Evolutionary conservation across 64 coral and sea anemone species (phyloP).

Genomic region (Porites australiensis): DNA sequence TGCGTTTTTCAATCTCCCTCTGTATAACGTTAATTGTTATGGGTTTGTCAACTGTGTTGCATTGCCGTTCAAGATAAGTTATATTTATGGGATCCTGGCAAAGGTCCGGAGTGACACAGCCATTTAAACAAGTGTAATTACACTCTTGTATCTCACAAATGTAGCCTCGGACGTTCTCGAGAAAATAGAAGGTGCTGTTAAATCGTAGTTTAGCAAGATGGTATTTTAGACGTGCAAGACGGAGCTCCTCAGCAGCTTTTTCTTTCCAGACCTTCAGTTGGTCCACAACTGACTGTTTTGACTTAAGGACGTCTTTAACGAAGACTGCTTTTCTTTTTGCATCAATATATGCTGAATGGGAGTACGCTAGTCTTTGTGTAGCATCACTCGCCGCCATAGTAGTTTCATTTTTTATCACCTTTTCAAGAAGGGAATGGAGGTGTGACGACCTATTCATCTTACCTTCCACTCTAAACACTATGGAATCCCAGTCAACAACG

Average conservation of each 20-base stretch:
- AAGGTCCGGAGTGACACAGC: not conserved
- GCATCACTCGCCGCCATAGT: not conserved
- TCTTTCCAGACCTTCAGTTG: not conserved
- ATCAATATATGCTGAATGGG: not conserved
- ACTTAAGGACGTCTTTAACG: not conserved
- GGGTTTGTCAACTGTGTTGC: slow-evolving; percentile 1
- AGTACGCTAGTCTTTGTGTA: not conserved
- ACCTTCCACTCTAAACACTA: not conserved
- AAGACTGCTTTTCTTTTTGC: not conserved
- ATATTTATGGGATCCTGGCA: slow-evolving; percentile 8
- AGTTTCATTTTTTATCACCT: not conserved
- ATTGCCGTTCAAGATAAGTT: slow-evolving; percentile 5
- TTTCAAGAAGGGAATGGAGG: not conserved
- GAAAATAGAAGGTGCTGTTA: not conserved
- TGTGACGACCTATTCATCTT: not conserved
- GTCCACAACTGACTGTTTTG: not conserved
- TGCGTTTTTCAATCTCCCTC: not conserved
- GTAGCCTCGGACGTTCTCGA: not conserved
- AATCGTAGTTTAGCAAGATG: not conserved
- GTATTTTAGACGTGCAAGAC: slow-evolving; percentile 6
- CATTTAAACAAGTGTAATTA: slow-evolving; percentile 24
- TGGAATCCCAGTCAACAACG: slow-evolving; percentile 5
- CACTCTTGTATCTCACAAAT: slow-evolving; percentile 22
- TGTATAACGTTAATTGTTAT: not conserved
- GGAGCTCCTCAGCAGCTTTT: not conserved